Base-by-base conservation (phyloP, 2,888 invertebrate species). In the Drosophila nigritarsus region DNA sequence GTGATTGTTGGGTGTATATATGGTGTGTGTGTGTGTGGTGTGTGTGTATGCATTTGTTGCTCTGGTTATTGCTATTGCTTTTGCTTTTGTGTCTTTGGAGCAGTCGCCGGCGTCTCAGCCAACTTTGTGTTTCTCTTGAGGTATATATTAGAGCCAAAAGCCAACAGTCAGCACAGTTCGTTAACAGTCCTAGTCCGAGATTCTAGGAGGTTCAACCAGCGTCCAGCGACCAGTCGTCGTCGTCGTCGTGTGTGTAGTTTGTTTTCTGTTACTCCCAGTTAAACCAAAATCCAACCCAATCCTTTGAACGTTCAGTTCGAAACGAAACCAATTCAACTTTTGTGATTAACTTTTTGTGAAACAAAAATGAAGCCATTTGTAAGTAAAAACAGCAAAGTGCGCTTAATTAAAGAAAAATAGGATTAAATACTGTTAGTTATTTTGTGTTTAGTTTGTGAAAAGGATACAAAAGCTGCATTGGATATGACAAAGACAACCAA, bases 121-220 rank as follows among this genome's bases (percentile, higher is more conserved):
- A 32, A 65, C 70, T 54, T 60, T 58, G 73, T 18, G 40, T 40
- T 30, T 75, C 80, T 85, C 75, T 59, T 75, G 69, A 63, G 90
- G 91, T 93, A 93, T 93, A 93, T 92, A 93, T 92, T 92, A 90
- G 87, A 92, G 92, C 90, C 82, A 82, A 87, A 87, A 87, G 87
- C 88, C 88, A 82, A 77, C 84, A 89, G 91, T 87, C 90, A 89
- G 92, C 92, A 93, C 93, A 93, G 93, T 93, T 93, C 91, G 93
- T 92, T 92, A 93, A 93, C 93, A 93, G 93, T 93, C 93, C 93
- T 93, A 93, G 93, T 90, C 92, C 92, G 91, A 85, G 91, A 90
- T 91, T 93, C 93, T 93, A 93, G 93, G 93, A 93, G 93, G 93
- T 93, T 93, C 86, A 92, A 90, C 91, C 86, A 91, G 87, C 90